These are phyloP conservation scores for Microcebus ravelobensis DNA, from an alignment of 2,113 vertebrate genomes.

Conservation along the genomic window DNA sequence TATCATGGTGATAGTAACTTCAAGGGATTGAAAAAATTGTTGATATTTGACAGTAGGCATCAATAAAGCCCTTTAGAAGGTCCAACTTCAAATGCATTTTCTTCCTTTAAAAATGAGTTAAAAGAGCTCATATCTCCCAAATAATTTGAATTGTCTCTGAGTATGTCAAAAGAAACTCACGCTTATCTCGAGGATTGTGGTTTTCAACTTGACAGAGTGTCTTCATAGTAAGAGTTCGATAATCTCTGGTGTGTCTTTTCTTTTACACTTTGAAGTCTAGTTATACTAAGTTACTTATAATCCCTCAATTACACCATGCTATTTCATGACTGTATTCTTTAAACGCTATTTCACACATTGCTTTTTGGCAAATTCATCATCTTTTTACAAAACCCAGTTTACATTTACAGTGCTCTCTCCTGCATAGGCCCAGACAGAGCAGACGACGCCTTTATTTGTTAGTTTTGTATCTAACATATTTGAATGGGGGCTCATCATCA, in stretches of 20 bases:
- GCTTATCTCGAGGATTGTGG: background rate
- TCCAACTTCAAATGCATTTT: background rate
- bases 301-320: background rate
- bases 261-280: background rate
- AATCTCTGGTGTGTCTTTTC: background rate
- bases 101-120: background rate
- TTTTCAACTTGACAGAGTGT: background rate
- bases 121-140: background rate
- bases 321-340: background rate
- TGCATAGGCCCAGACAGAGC: background rate
- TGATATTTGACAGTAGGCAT: background rate
- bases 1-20: too few relatives aligned
- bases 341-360: background rate
- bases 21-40: background rate
- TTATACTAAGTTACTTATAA: background rate
- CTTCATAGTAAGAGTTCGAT: background rate
- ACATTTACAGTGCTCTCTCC: background rate
- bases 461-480: background rate
- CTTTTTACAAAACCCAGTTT: background rate
- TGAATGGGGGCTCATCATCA: background rate
- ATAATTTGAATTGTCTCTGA: background rate
- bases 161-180: background rate
- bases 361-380: background rate
- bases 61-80: background rate
- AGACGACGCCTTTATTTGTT: background rate